Evolutionary conservation across 2,113 vertebrate genomes (phyloP).

Genomic region (Oreochromis aureus): DNA sequence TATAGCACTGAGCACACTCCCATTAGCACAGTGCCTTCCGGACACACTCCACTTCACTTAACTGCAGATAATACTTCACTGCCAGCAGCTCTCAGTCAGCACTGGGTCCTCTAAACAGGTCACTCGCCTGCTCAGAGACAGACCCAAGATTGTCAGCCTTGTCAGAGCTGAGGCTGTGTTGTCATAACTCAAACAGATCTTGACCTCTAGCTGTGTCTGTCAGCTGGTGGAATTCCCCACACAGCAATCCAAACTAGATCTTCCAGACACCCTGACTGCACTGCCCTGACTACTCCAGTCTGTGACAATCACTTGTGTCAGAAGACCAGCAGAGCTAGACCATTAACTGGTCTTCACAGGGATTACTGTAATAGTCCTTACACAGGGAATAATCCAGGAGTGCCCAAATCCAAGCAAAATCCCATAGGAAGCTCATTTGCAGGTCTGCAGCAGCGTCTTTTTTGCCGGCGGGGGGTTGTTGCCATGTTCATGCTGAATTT

Average conservation of each 20-base stretch:
- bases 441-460: conserved; percentile 2
- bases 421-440: conserved; percentile 47
- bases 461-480: conserved; percentile 30
- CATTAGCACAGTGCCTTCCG: conserved; percentile 58
- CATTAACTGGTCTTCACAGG: conserved; percentile 43
- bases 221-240: conserved; percentile 42
- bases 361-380: conserved; percentile 58
- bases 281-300: neutral
- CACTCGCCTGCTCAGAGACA: conserved; percentile 13
- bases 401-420: conserved; percentile 57
- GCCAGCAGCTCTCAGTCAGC: conserved; percentile 12
- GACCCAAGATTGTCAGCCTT: conserved; percentile 1
- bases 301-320: conserved; percentile 28
- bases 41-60: conserved; percentile 56
- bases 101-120: conserved; percentile 2
- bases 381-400: conserved; percentile 51
- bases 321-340: conserved; percentile 34
- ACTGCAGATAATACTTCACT: conserved; percentile 20
- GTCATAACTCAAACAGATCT: conserved; percentile 34
- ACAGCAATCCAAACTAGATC: conserved; percentile 1
- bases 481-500: conserved; percentile 34
- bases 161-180: neutral
- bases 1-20: conserved; percentile 40
- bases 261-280: conserved; percentile 37
- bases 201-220: conserved; percentile 50